These are phyloP conservation scores for Ptilonorhynchus violaceus DNA, from an alignment of 2,113 vertebrate species.

Conservation along the genomic window DNA sequence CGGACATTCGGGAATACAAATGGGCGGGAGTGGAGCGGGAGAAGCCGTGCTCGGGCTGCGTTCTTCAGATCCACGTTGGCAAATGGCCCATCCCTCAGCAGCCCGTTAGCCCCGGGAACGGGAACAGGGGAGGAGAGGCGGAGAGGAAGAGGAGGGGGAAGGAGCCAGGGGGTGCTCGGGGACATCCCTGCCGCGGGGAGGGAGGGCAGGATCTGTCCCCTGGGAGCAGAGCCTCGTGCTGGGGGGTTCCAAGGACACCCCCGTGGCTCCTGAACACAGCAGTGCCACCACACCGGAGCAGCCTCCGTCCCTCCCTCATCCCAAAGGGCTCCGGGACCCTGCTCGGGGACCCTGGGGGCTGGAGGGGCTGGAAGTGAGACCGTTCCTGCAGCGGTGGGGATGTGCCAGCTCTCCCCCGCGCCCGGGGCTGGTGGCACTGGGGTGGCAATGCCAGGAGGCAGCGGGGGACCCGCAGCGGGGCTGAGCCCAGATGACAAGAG, in stretches of 20 bases:
- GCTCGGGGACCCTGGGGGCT: not conserved
- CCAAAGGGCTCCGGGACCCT: rapidly evolving
- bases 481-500: not conserved
- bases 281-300: not conserved
- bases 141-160: not conserved
- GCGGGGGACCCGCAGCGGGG: rapidly evolving
- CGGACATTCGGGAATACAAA: not conserved
- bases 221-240: rapidly evolving
- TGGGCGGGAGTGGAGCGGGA: not conserved
- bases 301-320: not conserved
- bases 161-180: not conserved
- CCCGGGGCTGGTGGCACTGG: not conserved
- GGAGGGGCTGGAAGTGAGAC: not conserved
- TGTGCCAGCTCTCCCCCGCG: not conserved
- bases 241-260: not conserved
- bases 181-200: not conserved
- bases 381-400: rapidly evolving
- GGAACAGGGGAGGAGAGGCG: not conserved
- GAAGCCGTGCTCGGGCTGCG: not conserved
- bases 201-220: not conserved
- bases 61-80: not conserved
- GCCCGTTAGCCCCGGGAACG: not conserved
- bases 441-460: rapidly evolving
- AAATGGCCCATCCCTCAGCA: not conserved
- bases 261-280: not conserved